Conservation (phyloP, 2,888 invertebrate species). For the Heliconius ismenius region DNA sequence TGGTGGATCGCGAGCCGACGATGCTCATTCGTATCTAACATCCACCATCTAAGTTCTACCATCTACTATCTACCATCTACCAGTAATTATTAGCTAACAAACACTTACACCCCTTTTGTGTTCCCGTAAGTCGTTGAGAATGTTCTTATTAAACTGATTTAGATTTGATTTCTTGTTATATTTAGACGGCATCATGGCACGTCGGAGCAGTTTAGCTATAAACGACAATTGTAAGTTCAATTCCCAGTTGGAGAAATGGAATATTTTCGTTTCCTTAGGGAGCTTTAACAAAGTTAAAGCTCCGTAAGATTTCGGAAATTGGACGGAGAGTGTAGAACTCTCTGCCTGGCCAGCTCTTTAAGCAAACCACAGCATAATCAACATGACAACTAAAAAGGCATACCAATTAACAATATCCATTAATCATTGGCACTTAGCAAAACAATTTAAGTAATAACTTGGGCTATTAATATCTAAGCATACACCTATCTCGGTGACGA, state of each 20-base stretch:
- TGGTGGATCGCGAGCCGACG: slow-evolving; percentile 29
- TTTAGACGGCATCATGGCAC: no score
- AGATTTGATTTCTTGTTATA: no score
- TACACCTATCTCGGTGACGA: slow-evolving; percentile 25
- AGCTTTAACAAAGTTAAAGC: no score
- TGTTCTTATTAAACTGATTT: background rate
- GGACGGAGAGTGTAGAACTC: background rate
- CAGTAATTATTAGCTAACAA: slow-evolving; percentile 31
- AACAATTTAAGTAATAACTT: slow-evolving; percentile 13
- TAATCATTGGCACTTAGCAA: background rate
- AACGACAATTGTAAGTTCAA: no score
- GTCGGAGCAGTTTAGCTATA: no score
- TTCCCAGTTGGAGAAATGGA: background rate
- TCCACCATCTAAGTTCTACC: slow-evolving; percentile 16
- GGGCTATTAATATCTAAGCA: slow-evolving; percentile 12
- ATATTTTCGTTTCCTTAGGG: no score
- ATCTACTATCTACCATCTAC: slow-evolving; percentile 19
- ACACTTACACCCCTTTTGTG: slow-evolving; percentile 27
- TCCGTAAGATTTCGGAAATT: background rate
- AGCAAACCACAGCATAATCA: background rate
- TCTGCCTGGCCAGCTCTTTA: background rate
- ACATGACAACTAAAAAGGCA: background rate
- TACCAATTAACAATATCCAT: background rate
- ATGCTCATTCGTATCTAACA: slow-evolving; percentile 29
- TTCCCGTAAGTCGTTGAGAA: background rate